Base-by-base conservation (phyloP, 2,888 invertebrate species). In the Colletes collaris region DNA sequence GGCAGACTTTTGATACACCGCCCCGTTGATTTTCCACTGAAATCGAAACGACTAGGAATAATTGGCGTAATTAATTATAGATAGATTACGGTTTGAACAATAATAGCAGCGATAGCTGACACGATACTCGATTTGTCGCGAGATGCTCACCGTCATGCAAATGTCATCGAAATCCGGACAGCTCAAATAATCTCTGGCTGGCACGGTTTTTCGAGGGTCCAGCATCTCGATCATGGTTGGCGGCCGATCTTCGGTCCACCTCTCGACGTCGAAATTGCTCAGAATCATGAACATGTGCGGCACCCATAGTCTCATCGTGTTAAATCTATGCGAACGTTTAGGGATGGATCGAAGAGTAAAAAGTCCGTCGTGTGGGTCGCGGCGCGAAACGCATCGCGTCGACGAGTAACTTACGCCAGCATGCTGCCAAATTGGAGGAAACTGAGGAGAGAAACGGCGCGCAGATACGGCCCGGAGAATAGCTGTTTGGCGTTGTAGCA, bases 371-470 rank as follows among this genome's bases (percentile, higher is more conserved):
- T 27, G 27, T 27, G 27, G 1, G 27, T 27, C 27, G 0, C 27
- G 27, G 40, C 40, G 40, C 40, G 40, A 40, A 40, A 40, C 7
- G 40, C 3, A n/a, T 19, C 6, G 56, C 4, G 2, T 46, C 13
- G 4, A 2, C n/a, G 52, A 7, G 10, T 4, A 58, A 89, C 93
- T 93, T 93, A 96, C 96, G 96, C 95, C 89, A 95, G 94, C 92
- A 96, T 95, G 72, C 95, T 94, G 46, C 95, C 94, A 90, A 95
- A 95, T 87, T 96, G 96, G 85, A 96, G 94, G 0, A 94, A 91
- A 81, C 96, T 95, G 66, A 96, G 94, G 13, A 96, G 93, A 11
- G 95, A 76, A 4, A 97, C 94, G 92, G 95, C 94, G 8, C 93
- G 93, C 8, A 95, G 87, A 88, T 96, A 94, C 0, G 96, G 96